Evolutionary conservation across 2,797 vertebrate genomes (phyloP).

Genomic region (Holocentrus rufus): DNA sequence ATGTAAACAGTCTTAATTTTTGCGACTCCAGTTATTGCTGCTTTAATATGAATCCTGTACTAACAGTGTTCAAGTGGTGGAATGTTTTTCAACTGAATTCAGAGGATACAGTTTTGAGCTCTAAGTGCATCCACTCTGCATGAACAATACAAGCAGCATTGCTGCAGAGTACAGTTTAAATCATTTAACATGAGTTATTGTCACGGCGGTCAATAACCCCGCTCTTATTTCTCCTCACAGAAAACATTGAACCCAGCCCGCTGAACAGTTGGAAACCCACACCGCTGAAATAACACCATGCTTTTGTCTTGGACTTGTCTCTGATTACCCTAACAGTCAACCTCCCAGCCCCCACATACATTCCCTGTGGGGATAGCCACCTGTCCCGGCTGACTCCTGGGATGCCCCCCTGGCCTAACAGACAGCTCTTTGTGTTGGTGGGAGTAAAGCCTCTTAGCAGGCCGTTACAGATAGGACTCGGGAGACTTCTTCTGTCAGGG

Average conservation of each 20-base stretch:
- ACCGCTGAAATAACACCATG: constrained; percentile 55
- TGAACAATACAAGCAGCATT: too few relatives aligned
- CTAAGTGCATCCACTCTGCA: too few relatives aligned
- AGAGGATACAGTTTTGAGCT: too few relatives aligned
- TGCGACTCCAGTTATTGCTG: too few relatives aligned
- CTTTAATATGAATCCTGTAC: too few relatives aligned
- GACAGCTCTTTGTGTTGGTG: constrained; percentile 73
- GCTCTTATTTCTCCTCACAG: background rate
- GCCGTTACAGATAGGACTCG: constrained; percentile 73
- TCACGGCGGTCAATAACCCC: background rate
- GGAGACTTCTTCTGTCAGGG: constrained; percentile 51
- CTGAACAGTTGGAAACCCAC: constrained; percentile 64
- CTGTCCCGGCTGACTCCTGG: constrained; percentile 76
- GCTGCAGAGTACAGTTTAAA: too few relatives aligned
- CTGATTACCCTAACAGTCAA: constrained; percentile 68
- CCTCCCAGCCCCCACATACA: constrained; percentile 72
- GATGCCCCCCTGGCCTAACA: constrained; percentile 70
- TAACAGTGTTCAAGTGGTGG: too few relatives aligned
- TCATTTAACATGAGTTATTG: too few relatives aligned
- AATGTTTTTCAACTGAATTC: too few relatives aligned
- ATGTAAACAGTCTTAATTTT: too few relatives aligned
- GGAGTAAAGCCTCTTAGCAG: constrained; percentile 74
- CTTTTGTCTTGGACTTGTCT: constrained; percentile 77
- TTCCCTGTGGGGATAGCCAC: constrained; percentile 80
- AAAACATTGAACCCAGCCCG: constrained; percentile 52